Base-by-base conservation (phyloP, 2,797 vertebrate species). In the Hippopotamyrus pictus region DNA sequence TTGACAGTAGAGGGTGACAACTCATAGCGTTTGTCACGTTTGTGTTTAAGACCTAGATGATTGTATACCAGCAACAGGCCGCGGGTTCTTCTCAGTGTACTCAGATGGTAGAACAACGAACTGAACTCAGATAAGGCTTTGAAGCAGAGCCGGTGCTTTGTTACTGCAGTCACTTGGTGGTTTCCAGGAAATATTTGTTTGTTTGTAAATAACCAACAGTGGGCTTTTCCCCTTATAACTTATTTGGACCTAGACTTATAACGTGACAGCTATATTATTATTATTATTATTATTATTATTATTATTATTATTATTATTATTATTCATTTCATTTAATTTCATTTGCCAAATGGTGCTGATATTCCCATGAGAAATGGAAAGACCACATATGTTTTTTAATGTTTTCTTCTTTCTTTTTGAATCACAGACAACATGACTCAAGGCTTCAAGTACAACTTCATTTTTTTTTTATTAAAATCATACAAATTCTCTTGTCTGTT, bases 401-500 rank as follows among this genome's bases (percentile, higher is more conserved):
- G 62, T 29, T 12, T 53, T 53, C 46, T 53, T 53, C 17, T 41
- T 19, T 3, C 9, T 33, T 12, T 41, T 41, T 41, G 57, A 76
- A 17, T 17, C 92, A 92, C 92, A 91, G 17, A 93, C 90, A 86
- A 87, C 44, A 83, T 91, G 83, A 51, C 89, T 14, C 89, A 90
- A 84, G 41, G 46, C 91, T 76, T 94, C 95, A 96, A 96, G 96
- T 96, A 97, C 96, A 96, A 95, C 94, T 94, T 95, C 89, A 89
- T 93, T 93, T 95, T 94, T 53, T 93, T 96, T 97, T 97, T 99
- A 99, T 99, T 99, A 97, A 99, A 97, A 98, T 96, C 94, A 97
- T 99, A 99, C 97, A 99, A 99, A 98, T 96, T 96, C 97, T 96
- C 96, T 94, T 96, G 94, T 98, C 97, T 96, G 96, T 98, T 98